Conservation (phyloP, 2,888 invertebrate species). For the Aporophyla lueneburgensis region DNA sequence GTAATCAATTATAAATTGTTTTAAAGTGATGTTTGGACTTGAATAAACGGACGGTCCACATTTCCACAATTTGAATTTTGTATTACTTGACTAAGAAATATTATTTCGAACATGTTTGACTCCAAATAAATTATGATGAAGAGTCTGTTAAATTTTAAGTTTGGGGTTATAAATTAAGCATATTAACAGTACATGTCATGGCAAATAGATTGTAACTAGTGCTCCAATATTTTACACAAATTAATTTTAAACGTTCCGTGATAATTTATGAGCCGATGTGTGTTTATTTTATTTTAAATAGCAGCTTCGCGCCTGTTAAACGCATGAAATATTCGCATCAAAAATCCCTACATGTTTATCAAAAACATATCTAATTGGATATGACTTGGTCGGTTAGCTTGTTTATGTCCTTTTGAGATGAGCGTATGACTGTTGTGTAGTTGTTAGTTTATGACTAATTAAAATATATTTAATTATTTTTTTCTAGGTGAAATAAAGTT, state of each 20-base stretch:
- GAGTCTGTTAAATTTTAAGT: conserved; percentile 35
- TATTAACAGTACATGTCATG: conserved; percentile 41
- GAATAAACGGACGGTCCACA: conserved; percentile 5
- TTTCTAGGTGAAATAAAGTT: not conserved
- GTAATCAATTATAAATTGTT: conserved; percentile 62
- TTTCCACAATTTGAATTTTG: conserved; percentile 7
- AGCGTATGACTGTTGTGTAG: not conserved
- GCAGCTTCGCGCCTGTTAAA: not conserved
- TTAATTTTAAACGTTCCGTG: conserved; percentile 57
- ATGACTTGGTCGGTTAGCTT: not conserved
- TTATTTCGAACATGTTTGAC: conserved; percentile 20
- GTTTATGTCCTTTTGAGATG: too few relatives aligned
- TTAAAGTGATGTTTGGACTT: conserved; percentile 35
- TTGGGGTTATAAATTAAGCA: conserved; percentile 45
- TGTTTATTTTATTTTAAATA: conserved; percentile 56
- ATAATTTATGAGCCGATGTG: conserved; percentile 55
- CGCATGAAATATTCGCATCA: not conserved
- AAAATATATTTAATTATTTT: not conserved
- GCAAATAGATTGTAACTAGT: conserved; percentile 53
- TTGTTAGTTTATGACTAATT: not conserved
- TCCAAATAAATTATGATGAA: conserved; percentile 40
- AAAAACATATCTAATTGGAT: conserved; percentile 8
- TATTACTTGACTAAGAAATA: conserved; percentile 2
- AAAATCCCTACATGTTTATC: conserved; percentile 1
- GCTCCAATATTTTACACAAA: conserved; percentile 52